Conservation (phyloP, 2,888 invertebrate genomes). For the Minunthozetes semirufus region DNA sequence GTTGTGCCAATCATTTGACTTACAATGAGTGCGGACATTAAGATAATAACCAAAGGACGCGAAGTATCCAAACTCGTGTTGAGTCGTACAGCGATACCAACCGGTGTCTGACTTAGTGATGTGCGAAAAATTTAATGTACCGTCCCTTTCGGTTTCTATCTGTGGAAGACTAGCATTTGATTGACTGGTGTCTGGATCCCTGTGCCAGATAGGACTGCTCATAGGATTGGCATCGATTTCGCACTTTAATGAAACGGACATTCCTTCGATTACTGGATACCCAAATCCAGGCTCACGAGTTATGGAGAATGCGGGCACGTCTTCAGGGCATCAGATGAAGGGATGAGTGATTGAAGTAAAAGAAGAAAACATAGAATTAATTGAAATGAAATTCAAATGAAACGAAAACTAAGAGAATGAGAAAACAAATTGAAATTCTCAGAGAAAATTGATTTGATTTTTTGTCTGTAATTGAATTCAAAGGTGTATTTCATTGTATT, state of each 20-base stretch:
- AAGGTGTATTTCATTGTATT: neutral
- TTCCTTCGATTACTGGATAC: constrained; percentile 76
- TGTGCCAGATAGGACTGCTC: constrained; percentile 74
- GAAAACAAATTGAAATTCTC: neutral
- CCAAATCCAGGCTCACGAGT: constrained; percentile 89
- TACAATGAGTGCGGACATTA: constrained; percentile 58
- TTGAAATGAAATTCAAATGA: neutral
- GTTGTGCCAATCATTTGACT: too few relatives aligned
- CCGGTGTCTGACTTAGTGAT: constrained; percentile 74
- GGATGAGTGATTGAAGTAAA: neutral
- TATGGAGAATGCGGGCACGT: constrained; percentile 85
- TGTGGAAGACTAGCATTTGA: constrained; percentile 39
- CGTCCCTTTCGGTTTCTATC: constrained; percentile 64
- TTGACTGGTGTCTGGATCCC: constrained; percentile 46
- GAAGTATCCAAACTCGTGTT: constrained; percentile 70
- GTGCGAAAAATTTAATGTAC: constrained; percentile 75
- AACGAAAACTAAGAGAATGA: neutral
- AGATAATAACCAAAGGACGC: constrained; percentile 84
- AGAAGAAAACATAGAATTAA: neutral
- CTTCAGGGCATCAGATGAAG: constrained; percentile 52
- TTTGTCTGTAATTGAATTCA: neutral
- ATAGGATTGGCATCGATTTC: constrained; percentile 89
- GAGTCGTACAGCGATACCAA: constrained; percentile 83
- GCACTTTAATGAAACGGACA: constrained; percentile 79
- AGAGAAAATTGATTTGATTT: neutral